phyloP scores from a whole-genome alignment of 2,888 invertebrate genomes.

The Dynastes tityus region DNA sequence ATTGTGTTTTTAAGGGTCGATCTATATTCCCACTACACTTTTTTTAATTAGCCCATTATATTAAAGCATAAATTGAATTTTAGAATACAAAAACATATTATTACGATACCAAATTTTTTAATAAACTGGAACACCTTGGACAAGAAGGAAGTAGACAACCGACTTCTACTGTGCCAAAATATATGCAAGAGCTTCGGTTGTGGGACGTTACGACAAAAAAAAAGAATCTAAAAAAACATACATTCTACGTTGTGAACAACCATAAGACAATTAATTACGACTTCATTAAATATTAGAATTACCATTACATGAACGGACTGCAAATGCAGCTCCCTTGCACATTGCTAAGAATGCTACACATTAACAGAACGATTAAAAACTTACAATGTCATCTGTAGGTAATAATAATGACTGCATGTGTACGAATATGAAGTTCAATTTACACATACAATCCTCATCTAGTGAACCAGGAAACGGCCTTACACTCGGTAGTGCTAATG shows the following conservation, averaged over 20 bases:
- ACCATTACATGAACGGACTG: too few species aligned
- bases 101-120: neutral
- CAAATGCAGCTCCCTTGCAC: neutral
- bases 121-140: constrained; percentile 35
- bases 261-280: too few species aligned
- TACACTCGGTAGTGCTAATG: neutral
- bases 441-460: neutral
- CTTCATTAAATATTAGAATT: too few species aligned
- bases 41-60: too few species aligned
- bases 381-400: neutral
- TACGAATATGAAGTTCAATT: neutral
- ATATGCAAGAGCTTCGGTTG: constrained; percentile 16
- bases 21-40: too few species aligned
- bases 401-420: neutral
- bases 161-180: constrained; percentile 1
- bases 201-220: constrained; percentile 15
- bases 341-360: neutral
- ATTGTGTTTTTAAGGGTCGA: too few species aligned
- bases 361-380: neutral
- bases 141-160: constrained; percentile 9
- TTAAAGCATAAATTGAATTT: too few species aligned
- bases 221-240: neutral
- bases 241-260: too few species aligned
- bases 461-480: neutral
- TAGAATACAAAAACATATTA: neutral